phyloP scores from a whole-genome alignment of 2,888 invertebrate species.

The Cacoxenus indagator region DNA sequence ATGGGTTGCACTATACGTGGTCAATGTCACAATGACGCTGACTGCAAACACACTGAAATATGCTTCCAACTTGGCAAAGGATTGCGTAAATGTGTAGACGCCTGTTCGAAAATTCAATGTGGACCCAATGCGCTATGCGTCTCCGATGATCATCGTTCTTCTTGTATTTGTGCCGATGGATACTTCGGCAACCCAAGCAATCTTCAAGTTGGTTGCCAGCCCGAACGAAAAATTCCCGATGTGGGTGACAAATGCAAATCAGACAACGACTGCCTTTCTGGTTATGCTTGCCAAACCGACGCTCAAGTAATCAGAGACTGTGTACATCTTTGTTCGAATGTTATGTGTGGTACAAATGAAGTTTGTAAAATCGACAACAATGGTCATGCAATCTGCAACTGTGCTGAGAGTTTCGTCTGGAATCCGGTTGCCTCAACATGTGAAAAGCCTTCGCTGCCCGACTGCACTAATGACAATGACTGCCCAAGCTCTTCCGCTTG shows the following conservation, averaged over 20 bases:
- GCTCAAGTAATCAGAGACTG: constrained; percentile 79
- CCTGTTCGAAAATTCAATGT: constrained; percentile 88
- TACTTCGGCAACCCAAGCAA: constrained; percentile 87
- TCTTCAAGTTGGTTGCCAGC: constrained; percentile 83
- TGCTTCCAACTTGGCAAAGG: constrained; percentile 88
- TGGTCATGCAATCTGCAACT: constrained; percentile 83
- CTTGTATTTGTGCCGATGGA: constrained; percentile 88
- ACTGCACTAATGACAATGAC: constrained; percentile 80
- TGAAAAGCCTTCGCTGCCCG: constrained; percentile 89
- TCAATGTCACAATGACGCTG: constrained; percentile 84
- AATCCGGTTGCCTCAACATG: constrained; percentile 86
- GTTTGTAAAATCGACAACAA: constrained; percentile 78
- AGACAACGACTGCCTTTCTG: constrained; percentile 80
- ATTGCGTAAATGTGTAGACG: constrained; percentile 86
- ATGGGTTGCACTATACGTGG: constrained; percentile 82
- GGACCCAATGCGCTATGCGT: constrained; percentile 92
- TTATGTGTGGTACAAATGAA: constrained; percentile 88
- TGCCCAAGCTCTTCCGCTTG: constrained; percentile 82
- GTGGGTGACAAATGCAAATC: constrained; percentile 77
- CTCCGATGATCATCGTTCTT: constrained; percentile 85
- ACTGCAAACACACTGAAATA: constrained; percentile 87
- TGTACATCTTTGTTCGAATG: constrained; percentile 82
- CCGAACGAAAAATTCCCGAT: constrained; percentile 74
- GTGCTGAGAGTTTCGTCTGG: constrained; percentile 84
- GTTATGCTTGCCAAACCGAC: constrained; percentile 79